Percentiles rank a stretch among this genome's conserved stretches.
Conservation (phyloP, 35 echinoderm and acorn worm genomes). For the Anneissia japonica region DNA sequence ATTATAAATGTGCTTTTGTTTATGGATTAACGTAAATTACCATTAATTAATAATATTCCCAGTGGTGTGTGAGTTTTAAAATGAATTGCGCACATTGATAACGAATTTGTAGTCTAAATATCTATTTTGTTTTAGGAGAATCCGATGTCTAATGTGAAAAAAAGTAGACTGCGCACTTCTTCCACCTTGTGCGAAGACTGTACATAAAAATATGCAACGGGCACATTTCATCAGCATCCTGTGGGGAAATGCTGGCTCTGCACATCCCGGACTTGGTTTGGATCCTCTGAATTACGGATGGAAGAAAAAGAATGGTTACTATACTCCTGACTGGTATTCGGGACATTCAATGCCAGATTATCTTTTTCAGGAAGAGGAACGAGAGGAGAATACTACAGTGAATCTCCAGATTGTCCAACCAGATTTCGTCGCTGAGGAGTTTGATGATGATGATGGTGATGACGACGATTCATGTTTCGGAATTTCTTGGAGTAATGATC, state of each 20-base stretch:
- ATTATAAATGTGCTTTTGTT: too few relatives aligned
- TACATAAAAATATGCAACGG: neutral
- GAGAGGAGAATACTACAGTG: neutral
- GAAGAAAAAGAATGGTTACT: constrained; percentile 29
- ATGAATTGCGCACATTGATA: too few relatives aligned
- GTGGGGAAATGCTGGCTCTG: constrained; percentile 51
- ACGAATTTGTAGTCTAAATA: too few relatives aligned
- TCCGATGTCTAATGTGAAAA: constrained; percentile 35
- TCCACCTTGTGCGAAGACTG: constrained; percentile 51
- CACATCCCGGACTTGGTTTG: constrained; percentile 14
- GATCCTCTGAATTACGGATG: constrained; percentile 40
- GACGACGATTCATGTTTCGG: too few relatives aligned
- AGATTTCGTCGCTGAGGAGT: too few relatives aligned
- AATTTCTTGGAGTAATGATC: too few relatives aligned
- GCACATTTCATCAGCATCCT: constrained; percentile 23
- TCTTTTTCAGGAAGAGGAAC: constrained; percentile 32
- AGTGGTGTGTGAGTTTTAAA: neutral
- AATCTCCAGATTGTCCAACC: constrained; percentile 16
- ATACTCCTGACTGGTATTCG: constrained; percentile 42
- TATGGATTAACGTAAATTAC: neutral
- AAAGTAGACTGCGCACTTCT: constrained; percentile 53
- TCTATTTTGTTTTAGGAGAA: constrained; percentile 20
- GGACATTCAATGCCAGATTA: constrained; percentile 34
- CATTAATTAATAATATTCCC: neutral
- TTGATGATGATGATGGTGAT: too few relatives aligned